Evolutionary conservation across 2,797 vertebrate genomes (phyloP), one percentile per base, ranked within the genome.

Genomic region (Odontamblyopus rebecca): DNA sequence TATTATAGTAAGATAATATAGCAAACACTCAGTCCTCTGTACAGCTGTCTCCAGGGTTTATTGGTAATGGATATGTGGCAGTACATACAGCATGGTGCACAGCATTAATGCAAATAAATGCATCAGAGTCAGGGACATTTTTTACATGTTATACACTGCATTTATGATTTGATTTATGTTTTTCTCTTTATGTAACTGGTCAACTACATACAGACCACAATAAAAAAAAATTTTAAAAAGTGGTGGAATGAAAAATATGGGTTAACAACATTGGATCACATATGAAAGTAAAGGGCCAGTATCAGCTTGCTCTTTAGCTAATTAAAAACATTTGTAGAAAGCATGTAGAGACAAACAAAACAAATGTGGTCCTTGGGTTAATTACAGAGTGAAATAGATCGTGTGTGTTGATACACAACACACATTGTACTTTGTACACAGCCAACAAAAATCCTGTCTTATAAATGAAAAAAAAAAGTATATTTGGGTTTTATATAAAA

Each of bases 21-120:
- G 6, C 19, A 64, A 66, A 75, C 16, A 29, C 59, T 16, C 68
- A 78, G 72, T 78, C 15, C 35, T 5, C 13, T 54, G 30, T 60
- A 71, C 29, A 72, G 59, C 4, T 66, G 51, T 78, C 69, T 70
- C 78, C 68, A 75, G 64, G 78, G 76, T 90, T 86, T 89, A 89
- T 89, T 87, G 65, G 74, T 72, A 62, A 57, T 83, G 77, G 70
- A 75, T 71, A 81, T 72, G 78, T 70, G 23, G 63, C 23, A 29
- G 27, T 29, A 66, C 44, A 66, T 50, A 80, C 65, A 9, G 59
- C 70, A 69, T 72, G 62, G 64, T 76, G 79, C 68, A 82, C 68
- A 70, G 66, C 75, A 71, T 76, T 56, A 70, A 61, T 75, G 53
- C 54, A 41, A 77, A 70, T 61, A 71, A 30, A 38, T 51, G 8